Evolutionary conservation across 2,888 invertebrate species (phyloP), one percentile per base, ranked within the genome.

Genomic region (Hymenopus coronatus): DNA sequence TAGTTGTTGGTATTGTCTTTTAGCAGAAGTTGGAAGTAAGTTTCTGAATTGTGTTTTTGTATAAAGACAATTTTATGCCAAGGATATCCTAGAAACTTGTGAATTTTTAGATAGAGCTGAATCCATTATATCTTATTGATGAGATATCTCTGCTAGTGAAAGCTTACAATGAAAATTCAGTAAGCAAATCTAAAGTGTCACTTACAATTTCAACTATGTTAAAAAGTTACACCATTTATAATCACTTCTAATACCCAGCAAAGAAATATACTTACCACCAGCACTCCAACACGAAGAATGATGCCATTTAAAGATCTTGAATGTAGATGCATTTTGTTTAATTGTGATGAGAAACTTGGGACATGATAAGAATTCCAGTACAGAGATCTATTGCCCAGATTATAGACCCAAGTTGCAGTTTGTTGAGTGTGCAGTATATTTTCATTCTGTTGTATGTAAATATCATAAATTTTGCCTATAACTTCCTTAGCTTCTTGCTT

Each of bases 271-370:
- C 85, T 86, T 83, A 88, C 88, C 82, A 89, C 83, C 28, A 90
- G 28, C 20, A 90, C 90, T 3, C 89, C 90, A 28, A 89, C 83
- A 27, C 85, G 83, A 40, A 90, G 54, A 27, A 88, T 89, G 27
- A 83, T 9, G 2, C 83, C 85, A 33, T 25, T 27, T 20, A 90
- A 27, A 30, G 84, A 30, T 20, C 27, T 54, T 81, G 89, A 87
- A 40, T 87, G 82, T 1, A 20, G 25, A 12, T 81, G 15, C 33
- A 88, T n/a, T 84, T 88, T 90, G 14, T 84, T 46, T 54, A 20
- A 85, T 28, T 88, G 84, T 28, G 90, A 88, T 20, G 33, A 70
- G 54, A 54, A 54, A 14, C 54, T 20, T 54, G 15, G 28, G 12
- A 25, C 9, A 2, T 82, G 87, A 8, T 27, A 0, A 28, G 7